Conservation (phyloP, 2,113 vertebrate species). For the Spilogale gracilis region DNA sequence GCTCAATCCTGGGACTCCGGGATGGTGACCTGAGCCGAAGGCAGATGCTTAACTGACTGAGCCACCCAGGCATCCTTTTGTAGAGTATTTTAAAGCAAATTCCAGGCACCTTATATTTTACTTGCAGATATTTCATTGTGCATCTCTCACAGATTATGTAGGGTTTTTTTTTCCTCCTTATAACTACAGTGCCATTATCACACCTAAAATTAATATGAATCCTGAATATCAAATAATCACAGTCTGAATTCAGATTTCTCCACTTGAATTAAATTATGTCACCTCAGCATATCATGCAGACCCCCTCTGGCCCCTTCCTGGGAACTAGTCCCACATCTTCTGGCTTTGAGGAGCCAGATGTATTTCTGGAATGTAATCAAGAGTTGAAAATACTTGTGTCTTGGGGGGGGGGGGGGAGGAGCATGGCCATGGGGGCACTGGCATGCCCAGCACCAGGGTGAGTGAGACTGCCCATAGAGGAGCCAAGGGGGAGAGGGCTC, state of each 20-base stretch:
- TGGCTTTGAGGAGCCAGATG: neutral
- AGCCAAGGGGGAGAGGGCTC: neutral
- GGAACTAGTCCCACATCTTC: neutral
- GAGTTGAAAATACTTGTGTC: neutral
- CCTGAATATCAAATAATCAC: neutral
- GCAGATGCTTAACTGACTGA: neutral
- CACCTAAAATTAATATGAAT: neutral
- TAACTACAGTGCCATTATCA: neutral
- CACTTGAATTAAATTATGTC: neutral
- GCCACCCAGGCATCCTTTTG: neutral
- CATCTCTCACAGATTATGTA: neutral
- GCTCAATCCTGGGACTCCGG: too few relatives aligned
- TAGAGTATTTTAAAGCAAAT: neutral
- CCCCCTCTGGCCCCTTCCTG: neutral
- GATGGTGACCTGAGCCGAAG: neutral
- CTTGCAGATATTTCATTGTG: neutral
- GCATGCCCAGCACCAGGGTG: neutral
- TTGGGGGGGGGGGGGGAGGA: too few relatives aligned
- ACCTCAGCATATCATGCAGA: neutral
- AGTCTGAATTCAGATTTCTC: neutral
- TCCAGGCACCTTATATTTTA: neutral
- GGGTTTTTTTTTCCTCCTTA: neutral
- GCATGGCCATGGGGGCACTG: neutral
- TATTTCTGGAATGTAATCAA: neutral
- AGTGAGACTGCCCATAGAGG: neutral